Base-by-base conservation (phyloP, 2,888 invertebrate species). In the Litoditis marina region DNA sequence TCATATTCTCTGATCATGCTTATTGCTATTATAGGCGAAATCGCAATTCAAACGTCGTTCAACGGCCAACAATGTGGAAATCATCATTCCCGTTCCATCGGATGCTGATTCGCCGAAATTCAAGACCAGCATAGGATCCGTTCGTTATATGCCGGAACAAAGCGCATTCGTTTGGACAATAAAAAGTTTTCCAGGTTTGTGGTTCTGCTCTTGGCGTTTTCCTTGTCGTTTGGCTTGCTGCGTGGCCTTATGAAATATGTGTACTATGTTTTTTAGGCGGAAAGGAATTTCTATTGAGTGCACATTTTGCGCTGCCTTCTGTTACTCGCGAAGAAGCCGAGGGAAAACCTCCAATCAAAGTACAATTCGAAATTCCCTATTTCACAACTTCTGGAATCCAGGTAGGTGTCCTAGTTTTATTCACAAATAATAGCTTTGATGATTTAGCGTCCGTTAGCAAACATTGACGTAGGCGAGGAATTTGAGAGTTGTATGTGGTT, bases 41-140 rank as follows among this genome's bases (percentile, higher is more conserved):
- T 94, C 94, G 32, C 96, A 96, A 85, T 98, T 96, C 84, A 96
- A 96, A 83, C 88, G 95, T 36, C 88, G 95, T 52, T 95, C 95
- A 0, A 96, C 95, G 0, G 96, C 96, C 0, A 98, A 98, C 83
- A 95, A 96, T 86, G 96, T 96, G 47, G 96, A 96, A 63, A 94
- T 96, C 72, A 90, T 93, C 31, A 92, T 94, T 80, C 93, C 94
- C 0, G 94, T 94, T 50, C 94, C 94, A 30, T 90, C 90, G 59
- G 96, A 98, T 87, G 96, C 95, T 0, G 95, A 96, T 84, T 93
- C 95, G 1, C 96, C 96, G 0, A 95, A 95, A 85, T 96, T 96
- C 84, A 74, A 74, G 27, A 70, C 70, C 5, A 68, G 71, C 60
- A 69, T 68, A 30, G 96, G 96, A 46, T 92, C 91, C 84, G 95